Evolutionary conservation across 1,140 invertebrate species (phyloP).

Genomic region (Polyergus mexicanus): DNA sequence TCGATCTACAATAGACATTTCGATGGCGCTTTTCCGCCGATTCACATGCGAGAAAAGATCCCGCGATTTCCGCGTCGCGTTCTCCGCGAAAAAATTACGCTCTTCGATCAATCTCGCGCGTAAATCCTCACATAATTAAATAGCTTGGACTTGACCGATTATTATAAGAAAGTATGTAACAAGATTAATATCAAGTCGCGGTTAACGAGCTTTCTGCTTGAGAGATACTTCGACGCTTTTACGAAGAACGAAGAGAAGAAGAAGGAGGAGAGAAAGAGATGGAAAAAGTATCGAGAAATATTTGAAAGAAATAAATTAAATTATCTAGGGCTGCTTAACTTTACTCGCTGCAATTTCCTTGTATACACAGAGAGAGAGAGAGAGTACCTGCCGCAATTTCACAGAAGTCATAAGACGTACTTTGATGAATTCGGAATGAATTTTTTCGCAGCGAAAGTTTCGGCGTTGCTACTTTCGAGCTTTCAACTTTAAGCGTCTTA

Average conservation of each 20-base stretch:
- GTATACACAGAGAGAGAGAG: background rate
- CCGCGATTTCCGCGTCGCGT: background rate
- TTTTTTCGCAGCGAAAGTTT: background rate
- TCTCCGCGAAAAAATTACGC: background rate
- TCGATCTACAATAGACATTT: background rate
- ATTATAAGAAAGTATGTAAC: conserved; percentile 19
- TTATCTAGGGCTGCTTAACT: conserved; percentile 34
- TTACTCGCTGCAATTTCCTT: conserved; percentile 39
- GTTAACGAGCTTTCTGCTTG: background rate
- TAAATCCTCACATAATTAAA: conserved; percentile 3
- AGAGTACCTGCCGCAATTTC: conserved; percentile 8
- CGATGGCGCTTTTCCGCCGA: conserved; percentile 1
- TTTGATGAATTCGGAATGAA: conserved; percentile 45
- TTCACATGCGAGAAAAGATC: background rate
- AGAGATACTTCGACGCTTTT: background rate
- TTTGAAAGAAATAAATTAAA: conserved; percentile 56
- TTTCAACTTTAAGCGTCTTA: background rate
- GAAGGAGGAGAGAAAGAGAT: background rate
- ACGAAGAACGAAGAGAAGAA: too few relatives aligned
- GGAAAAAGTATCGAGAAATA: conserved; percentile 23
- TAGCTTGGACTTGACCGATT: background rate
- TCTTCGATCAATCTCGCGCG: background rate
- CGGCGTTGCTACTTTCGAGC: background rate
- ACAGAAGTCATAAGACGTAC: conserved; percentile 24
- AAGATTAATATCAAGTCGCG: conserved; percentile 42